Evolutionary conservation across 2,888 invertebrate species (phyloP).

Genomic region (Sarcophaga caerulescens): DNA sequence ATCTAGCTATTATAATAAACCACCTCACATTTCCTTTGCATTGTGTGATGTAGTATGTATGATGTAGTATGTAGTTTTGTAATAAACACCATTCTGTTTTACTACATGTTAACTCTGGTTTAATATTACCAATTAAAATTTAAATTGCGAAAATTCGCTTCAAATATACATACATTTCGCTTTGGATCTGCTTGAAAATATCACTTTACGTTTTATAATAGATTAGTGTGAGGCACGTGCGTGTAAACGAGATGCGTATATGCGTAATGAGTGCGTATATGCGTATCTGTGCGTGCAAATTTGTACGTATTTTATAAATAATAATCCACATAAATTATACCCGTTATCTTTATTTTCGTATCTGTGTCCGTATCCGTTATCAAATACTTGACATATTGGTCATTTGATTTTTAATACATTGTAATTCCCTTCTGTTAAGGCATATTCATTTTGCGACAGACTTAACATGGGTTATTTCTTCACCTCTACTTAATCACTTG

Average conservation of each 20-base stretch:
- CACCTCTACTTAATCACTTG: conserved; percentile 63
- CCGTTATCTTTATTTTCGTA: conserved; percentile 19
- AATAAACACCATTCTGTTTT: neutral
- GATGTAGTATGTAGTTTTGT: neutral
- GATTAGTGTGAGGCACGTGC: neutral
- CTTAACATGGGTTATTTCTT: conserved; percentile 62
- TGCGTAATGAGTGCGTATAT: neutral
- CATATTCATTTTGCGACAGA: conserved; percentile 51
- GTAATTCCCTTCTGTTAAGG: conserved; percentile 44
- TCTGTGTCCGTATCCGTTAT: conserved; percentile 27
- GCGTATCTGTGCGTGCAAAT: too few relatives aligned
- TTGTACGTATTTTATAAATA: neutral
- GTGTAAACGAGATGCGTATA: neutral
- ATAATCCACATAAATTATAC: conserved; percentile 44
- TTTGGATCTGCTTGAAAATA: neutral
- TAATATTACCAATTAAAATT: conserved; percentile 49
- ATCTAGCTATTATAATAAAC: too few relatives aligned
- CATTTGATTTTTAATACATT: conserved; percentile 50
- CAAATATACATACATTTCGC: neutral
- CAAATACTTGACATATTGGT: conserved; percentile 63
- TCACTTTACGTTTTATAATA: neutral
- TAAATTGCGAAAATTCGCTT: neutral
- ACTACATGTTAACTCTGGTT: neutral
- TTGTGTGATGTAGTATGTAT: neutral
- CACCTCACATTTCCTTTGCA: too few relatives aligned